Evolutionary conservation across 2,888 invertebrate genomes (phyloP).

Genomic region (Hydrotaea diabolus): DNA sequence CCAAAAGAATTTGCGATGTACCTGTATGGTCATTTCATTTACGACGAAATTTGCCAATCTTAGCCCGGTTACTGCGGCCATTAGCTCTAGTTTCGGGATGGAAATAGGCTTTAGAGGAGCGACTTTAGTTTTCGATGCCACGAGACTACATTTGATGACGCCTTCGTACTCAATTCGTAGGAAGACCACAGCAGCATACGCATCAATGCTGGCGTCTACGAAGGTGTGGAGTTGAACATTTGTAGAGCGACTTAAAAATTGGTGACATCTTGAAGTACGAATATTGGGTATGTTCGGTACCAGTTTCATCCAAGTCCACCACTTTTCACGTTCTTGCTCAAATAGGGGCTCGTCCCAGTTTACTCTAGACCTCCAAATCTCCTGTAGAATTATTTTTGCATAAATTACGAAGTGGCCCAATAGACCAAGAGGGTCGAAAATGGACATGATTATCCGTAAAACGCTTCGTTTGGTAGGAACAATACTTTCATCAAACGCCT

Average conservation of each 20-base stretch:
- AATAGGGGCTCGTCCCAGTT: slow-evolving; percentile 58
- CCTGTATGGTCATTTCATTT: slow-evolving; percentile 34
- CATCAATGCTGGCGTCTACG: slow-evolving; percentile 57
- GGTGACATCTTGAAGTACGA: slow-evolving; percentile 49
- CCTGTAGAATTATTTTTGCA: slow-evolving; percentile 53
- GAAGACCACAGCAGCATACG: slow-evolving; percentile 57
- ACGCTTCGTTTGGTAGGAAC: slow-evolving; percentile 55
- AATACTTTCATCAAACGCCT: slow-evolving; percentile 33
- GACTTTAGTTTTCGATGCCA: slow-evolving; percentile 51
- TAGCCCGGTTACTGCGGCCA: slow-evolving; percentile 45
- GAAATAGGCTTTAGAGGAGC: slow-evolving; percentile 55
- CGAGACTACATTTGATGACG: slow-evolving; percentile 27
- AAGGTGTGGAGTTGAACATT: slow-evolving; percentile 53
- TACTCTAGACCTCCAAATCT: slow-evolving; percentile 52
- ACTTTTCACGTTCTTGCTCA: slow-evolving; percentile 50
- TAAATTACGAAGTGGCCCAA: slow-evolving; percentile 41
- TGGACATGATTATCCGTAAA: slow-evolving; percentile 34
- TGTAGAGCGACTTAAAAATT: slow-evolving; percentile 18
- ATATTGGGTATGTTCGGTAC: slow-evolving; percentile 51
- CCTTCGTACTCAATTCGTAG: slow-evolving; percentile 30
- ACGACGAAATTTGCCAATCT: slow-evolving; percentile 23
- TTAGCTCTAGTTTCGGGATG: slow-evolving; percentile 54
- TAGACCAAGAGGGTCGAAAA: slow-evolving; percentile 51
- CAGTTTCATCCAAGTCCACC: slow-evolving; percentile 56
- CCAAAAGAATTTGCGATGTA: slow-evolving; percentile 48